Percentiles rank a stretch among this genome's conserved stretches.
phyloP scores from a whole-genome alignment of 2,888 invertebrate genomes.

The Zelleria hepariella region DNA sequence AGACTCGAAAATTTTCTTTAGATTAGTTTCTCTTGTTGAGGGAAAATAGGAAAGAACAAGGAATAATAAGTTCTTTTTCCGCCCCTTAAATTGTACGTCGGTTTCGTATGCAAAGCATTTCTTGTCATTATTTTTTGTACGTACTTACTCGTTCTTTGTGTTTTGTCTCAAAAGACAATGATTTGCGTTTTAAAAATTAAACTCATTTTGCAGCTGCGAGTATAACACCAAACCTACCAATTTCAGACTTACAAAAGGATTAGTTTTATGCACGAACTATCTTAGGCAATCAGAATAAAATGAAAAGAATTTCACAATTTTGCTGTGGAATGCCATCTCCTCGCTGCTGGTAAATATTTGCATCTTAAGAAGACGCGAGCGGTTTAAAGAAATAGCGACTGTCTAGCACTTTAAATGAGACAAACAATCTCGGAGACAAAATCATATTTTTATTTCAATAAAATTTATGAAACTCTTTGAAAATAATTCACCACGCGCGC shows the following conservation, averaged over 20 bases:
- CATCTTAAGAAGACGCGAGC: constrained; percentile 21
- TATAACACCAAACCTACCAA: no score
- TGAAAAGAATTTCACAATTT: not conserved
- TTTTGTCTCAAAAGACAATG: not conserved
- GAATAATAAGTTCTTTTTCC: constrained; percentile 62
- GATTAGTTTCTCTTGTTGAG: constrained; percentile 71
- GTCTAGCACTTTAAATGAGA: constrained; percentile 15
- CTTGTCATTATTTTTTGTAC: constrained; percentile 22
- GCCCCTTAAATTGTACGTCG: constrained; percentile 57
- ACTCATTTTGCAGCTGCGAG: no score
- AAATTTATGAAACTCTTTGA: not conserved
- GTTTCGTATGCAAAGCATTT: constrained; percentile 35
- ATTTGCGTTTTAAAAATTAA: no score
- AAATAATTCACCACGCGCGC: no score
- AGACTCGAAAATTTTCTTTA: constrained; percentile 69
- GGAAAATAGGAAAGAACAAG: constrained; percentile 58
- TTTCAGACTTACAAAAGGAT: no score
- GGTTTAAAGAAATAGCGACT: constrained; percentile 22
- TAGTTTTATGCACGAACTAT: not conserved
- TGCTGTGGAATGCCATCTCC: not conserved
- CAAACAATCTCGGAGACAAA: not conserved
- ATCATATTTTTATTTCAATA: constrained; percentile 1
- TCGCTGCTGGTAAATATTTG: constrained; percentile 21
- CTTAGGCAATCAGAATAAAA: not conserved
- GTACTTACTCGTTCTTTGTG: not conserved